Base-by-base conservation (phyloP, 2,113 vertebrate species). In the Notiomystis cincta region DNA sequence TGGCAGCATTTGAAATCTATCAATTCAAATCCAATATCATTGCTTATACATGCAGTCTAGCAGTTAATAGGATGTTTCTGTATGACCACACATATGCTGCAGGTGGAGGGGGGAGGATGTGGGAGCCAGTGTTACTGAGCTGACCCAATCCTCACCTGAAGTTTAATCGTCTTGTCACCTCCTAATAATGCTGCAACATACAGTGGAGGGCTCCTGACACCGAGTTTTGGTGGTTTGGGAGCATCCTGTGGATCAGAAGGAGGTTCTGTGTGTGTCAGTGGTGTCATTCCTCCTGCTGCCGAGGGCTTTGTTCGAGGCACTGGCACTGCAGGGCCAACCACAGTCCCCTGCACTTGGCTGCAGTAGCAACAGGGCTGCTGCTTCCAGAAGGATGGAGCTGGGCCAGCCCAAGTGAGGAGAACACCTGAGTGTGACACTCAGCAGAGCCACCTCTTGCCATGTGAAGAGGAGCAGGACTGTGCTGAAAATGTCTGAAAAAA, bases 231-330 rank as follows among this genome's bases (percentile, higher is more conserved):
- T 60, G 48, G 5, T 58, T 19, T 64, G 1, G 38, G 44, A n/a
- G 9, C 6, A 15, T 31, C 14, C 11, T 30, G 30, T 76, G 50
- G 45, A 27, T 23, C 50, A 54, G 73, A 15, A 81, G 37, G n/a
- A 48, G 67, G 60, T 33, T 54, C 13, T 21, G 15, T 7, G 15
- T 37, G 33, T 4, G 15, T 37, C 30, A 4, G 8, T 18, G 30
- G 4, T 40, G 12, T 21, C 13, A 2, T 50, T 64, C 48, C 3
- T n/a, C 12, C 45, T 61, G 25, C 50, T 83, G 62, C 65, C 14
- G 22, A 47, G 53, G 1, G 3, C 60, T 85, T 42, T 0, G 0
- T 24, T 86, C 50, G 9, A 2, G 6, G 66, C 45, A 1, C 16
- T 20, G 27, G 6, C 76, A 6, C 40, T 33, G 65, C 1, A 1